phyloP scores from a whole-genome alignment of 2,797 vertebrate species.

The Gymnothorax reevesii region DNA sequence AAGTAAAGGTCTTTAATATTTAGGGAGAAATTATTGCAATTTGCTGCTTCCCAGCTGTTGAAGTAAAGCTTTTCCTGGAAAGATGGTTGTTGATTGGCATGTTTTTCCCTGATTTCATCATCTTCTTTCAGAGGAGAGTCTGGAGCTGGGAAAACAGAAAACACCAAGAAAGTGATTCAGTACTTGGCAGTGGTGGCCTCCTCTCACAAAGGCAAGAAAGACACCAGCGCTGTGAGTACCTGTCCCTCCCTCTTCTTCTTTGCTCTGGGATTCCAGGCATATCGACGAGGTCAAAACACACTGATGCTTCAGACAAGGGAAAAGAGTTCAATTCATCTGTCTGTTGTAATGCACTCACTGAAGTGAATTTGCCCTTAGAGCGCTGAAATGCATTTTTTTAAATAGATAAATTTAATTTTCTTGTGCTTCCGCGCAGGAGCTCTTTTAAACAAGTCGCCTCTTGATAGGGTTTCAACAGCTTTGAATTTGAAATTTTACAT shows the following conservation, averaged over 20 bases:
- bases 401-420: too few relatives aligned
- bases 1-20: not conserved
- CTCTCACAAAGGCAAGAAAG: constrained; percentile 96
- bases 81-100: not conserved
- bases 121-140: constrained; percentile 84
- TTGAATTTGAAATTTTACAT: too few relatives aligned
- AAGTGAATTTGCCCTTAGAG: not conserved
- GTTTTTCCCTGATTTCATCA: not conserved
- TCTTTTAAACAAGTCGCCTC: too few relatives aligned
- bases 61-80: not conserved
- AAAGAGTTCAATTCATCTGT: not conserved
- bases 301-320: not conserved
- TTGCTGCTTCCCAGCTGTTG: not conserved
- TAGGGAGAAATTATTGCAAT: not conserved
- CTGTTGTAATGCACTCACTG: not conserved
- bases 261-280: not conserved
- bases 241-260: not conserved
- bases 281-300: not conserved
- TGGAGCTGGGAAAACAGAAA: constrained; percentile 96
- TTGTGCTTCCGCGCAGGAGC: too few relatives aligned
- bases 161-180: constrained; percentile 98
- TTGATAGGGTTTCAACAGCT: too few relatives aligned
- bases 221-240: constrained; percentile 87
- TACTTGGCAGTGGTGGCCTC: constrained; percentile 94
- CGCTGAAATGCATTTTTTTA: too few relatives aligned